Evolutionary conservation across 2,888 invertebrate species (phyloP), one percentile per base, ranked within the genome.

Genomic region (Selenia dentaria): DNA sequence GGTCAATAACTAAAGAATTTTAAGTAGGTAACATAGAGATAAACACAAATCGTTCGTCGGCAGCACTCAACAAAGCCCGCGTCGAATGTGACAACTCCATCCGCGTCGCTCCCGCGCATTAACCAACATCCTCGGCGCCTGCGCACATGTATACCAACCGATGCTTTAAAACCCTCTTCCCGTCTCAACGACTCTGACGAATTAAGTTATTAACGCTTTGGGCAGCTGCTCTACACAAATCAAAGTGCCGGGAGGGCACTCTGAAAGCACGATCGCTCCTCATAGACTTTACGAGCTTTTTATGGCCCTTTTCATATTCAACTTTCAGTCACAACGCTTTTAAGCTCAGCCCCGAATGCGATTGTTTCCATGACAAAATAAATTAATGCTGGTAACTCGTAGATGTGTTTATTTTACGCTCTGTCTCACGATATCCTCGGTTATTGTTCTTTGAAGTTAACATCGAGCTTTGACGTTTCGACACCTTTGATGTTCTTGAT

Each of bases 181-280:
- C 83, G 79, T 79, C 66, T 73, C 72, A 71, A 72, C 76, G 72
- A 75, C 85, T 84, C 83, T 88, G 86, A 90, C 87, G 89, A 89
- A 90, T 90, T 89, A 89, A 89, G 87, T 85, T 89, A 89, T 90
- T 89, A 90, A 87, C 86, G 85, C 80, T 79, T 65, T 66, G 63
- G 78, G 74, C 88, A 90, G 90, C 90, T 90, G 90, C 75, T 82
- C 67, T 62, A 79, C 80, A 89, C 90, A 90, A 89, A 90, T 90
- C 89, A 90, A 89, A 87, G 85, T 73, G 78, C 64, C 75, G 35
- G 25, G 31, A 40, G 37, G 16, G 12, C 75, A 72, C 75, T 76
- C 69, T 84, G 73, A 77, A 67, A 74, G 75, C 79, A 73, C 74
- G 70, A 71, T 70, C 75, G 65, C 76, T 79, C 72, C 64, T 77